These are phyloP conservation scores for Hirundichthys speculiger DNA, from an alignment of 2,113 vertebrate genomes.

Conservation along the genomic window DNA sequence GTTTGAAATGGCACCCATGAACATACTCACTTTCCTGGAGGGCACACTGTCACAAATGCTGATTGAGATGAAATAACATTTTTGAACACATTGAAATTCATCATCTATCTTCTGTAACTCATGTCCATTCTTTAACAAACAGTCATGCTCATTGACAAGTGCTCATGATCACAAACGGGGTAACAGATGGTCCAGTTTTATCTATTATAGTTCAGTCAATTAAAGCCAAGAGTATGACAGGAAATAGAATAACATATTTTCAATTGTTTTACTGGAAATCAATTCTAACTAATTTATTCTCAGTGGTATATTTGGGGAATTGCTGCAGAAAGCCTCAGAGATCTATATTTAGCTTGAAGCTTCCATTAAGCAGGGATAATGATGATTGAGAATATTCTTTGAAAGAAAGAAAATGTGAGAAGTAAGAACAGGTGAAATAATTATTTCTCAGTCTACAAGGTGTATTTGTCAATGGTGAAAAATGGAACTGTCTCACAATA, in stretches of 20 bases:
- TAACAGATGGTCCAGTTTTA: background rate
- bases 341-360: constrained; percentile 24
- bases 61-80: constrained; percentile 27
- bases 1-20: constrained; percentile 43
- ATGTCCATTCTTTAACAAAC: constrained; percentile 13
- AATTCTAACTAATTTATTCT: constrained; percentile 29
- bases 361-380: background rate
- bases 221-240: constrained; percentile 9
- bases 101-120: constrained; percentile 1
- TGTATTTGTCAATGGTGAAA: too few species aligned
- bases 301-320: constrained; percentile 22
- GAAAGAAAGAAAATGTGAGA: background rate
- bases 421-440: background rate
- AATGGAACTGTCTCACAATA: too few species aligned
- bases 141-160: constrained; percentile 5
- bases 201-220: background rate
- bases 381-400: constrained; percentile 1
- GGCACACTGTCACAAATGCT: constrained; percentile 22
- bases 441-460: background rate
- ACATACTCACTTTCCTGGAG: constrained; percentile 36
- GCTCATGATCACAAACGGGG: background rate
- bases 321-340: background rate
- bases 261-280: constrained; percentile 36
- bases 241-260: constrained; percentile 10
- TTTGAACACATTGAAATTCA: constrained; percentile 12